A percentile compares a stretch with the other conserved stretches of the same genome.
Conservation (phyloP, 2,113 vertebrate genomes). For the Sardina pilchardus region DNA sequence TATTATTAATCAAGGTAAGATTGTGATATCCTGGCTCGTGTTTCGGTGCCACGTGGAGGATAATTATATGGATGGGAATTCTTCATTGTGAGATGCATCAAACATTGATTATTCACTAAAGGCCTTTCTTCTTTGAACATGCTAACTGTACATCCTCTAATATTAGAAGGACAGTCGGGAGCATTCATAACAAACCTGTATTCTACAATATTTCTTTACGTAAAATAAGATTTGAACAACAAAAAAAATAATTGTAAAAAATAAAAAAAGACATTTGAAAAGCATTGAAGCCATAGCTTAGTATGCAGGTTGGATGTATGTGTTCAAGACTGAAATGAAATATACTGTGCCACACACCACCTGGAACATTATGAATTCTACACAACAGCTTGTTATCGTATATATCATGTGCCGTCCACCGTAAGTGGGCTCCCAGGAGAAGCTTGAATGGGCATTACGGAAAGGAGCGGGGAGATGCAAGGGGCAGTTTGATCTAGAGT, state of each 20-base stretch:
- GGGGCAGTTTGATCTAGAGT: not conserved
- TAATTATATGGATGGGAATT: not conserved
- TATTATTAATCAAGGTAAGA: constrained; percentile 29
- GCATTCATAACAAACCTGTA: not conserved
- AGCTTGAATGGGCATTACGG: not conserved
- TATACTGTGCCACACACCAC: not conserved
- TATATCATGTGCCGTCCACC: not conserved
- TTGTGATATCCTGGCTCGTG: not conserved
- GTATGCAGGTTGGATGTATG: not conserved
- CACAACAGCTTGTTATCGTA: not conserved
- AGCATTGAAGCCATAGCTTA: not conserved
- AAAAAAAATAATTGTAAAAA: too few relatives aligned
- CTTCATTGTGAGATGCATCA: not conserved
- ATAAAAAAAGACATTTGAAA: too few relatives aligned
- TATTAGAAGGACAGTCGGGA: not conserved
- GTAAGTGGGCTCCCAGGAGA: not conserved
- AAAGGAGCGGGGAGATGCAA: not conserved
- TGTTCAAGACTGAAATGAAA: not conserved
- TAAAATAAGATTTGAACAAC: not conserved
- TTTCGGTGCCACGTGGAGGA: not conserved
- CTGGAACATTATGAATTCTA: not conserved
- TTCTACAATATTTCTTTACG: not conserved
- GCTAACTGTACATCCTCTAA: not conserved
- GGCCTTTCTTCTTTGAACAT: not conserved
- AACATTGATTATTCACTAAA: not conserved